Evolutionary conservation across 2,797 vertebrate genomes (phyloP), one percentile per base, ranked within the genome.

Genomic region (Cetoscarus ocellatus): DNA sequence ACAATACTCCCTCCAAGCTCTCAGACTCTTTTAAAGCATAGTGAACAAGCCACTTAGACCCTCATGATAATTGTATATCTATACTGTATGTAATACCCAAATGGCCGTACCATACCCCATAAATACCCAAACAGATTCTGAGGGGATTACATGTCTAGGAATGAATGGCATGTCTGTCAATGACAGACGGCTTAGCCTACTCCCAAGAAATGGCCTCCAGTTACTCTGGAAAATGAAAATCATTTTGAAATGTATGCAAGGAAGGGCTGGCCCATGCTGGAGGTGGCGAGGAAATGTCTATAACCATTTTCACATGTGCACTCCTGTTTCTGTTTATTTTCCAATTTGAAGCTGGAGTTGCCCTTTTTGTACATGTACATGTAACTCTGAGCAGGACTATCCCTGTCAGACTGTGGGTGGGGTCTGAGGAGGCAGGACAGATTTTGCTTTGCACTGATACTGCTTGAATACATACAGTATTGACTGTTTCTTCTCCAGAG

Each of bases 61-160:
- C 15, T 54, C 55, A 65, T 61, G 70, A 82, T 84, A 83, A 82
- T 57, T 79, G 34, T 68, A 70, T 77, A 84, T 73, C 47, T 77
- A 50, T 66, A 66, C 67, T 57, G 53, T 74, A 83, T 8, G 27
- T 51, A 77, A 85, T 77, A 74, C 43, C 49, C 67, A 59, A 82
- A 81, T 67, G 75, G 53, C n/a, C 53, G 64, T 38, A 55, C 61
- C 40, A 42, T 77, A 67, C n/a, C 49, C 66, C 60, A 56, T 68
- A 86, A 88, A 86, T 75, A 79, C 75, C 61, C 70, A 77, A 84
- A 86, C 77, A 74, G 73, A 89, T 82, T 88, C 47, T 61, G 58
- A 63, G 69, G 54, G 73, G 86, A 91, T 93, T 91, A 87, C 67
- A 67, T 82, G 89, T 91, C 91, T 91, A 67, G 79, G 87, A 91